Evolutionary conservation across 2,797 vertebrate genomes (phyloP).

Genomic region (Sebastes itinus): DNA sequence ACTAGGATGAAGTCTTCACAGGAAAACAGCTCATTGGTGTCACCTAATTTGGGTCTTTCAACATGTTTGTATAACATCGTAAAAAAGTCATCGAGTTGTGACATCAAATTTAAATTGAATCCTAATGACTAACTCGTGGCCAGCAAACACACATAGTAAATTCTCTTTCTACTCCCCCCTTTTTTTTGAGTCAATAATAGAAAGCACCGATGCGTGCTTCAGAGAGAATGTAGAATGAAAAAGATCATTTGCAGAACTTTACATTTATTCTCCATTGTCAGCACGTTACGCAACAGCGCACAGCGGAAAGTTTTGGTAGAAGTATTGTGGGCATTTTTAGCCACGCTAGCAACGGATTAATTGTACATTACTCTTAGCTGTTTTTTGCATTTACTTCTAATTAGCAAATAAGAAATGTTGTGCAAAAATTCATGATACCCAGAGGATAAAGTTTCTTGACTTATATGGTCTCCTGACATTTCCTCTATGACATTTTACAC

Average conservation of each 20-base stretch:
- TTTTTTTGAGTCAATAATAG: background rate
- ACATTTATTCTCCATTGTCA: constrained; percentile 18
- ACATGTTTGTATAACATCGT: background rate
- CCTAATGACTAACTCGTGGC: background rate
- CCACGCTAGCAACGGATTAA: background rate
- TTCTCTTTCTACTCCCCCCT: background rate
- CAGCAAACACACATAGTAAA: background rate
- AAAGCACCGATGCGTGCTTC: constrained; percentile 1
- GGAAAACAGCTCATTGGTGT: constrained; percentile 4
- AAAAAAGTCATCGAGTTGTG: background rate
- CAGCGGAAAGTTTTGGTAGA: background rate
- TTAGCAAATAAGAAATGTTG: background rate
- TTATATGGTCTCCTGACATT: too few species aligned
- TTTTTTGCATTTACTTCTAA: background rate
- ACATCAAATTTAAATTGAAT: constrained; percentile 1
- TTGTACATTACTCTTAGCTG: background rate
- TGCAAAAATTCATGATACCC: too few species aligned
- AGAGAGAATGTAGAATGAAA: constrained; percentile 1
- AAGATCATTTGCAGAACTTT: constrained; percentile 25
- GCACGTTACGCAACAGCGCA: background rate
- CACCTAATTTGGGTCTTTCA: constrained; percentile 5
- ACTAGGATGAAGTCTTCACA: background rate
- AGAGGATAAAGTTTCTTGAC: too few species aligned
- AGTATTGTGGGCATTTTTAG: background rate
- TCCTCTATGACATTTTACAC: too few species aligned